phyloP scores from a whole-genome alignment of 2,888 invertebrate species.

The Dendrolimus pini region DNA sequence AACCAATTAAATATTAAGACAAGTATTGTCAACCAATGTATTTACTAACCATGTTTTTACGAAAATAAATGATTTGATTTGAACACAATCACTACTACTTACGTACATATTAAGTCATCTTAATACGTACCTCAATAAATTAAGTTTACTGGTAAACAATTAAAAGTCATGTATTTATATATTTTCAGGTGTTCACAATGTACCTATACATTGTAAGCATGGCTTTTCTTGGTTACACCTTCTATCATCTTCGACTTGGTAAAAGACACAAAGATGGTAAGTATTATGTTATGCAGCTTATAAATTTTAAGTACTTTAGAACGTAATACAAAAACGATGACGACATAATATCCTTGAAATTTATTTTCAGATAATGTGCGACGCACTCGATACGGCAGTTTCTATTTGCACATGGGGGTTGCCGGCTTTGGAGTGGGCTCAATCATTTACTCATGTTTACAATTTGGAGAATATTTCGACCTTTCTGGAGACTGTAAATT shows the following conservation, averaged over 20 bases:
- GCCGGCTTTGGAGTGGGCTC: conserved; percentile 82
- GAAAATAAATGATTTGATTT: too few relatives aligned
- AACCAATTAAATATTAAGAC: too few relatives aligned
- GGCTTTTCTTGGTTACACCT: conserved; percentile 82
- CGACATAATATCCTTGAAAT: too few relatives aligned
- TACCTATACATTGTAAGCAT: conserved; percentile 85
- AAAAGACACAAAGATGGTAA: conserved; percentile 53
- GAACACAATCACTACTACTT: too few relatives aligned
- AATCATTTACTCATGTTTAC: conserved; percentile 83
- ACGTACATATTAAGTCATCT: too few relatives aligned
- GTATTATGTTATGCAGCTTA: conserved; percentile 9
- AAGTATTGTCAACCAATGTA: too few relatives aligned
- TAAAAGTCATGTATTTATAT: too few relatives aligned
- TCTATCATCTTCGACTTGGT: conserved; percentile 73
- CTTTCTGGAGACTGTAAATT: conserved; percentile 78
- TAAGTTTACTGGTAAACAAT: too few relatives aligned
- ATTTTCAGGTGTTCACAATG: conserved; percentile 80
- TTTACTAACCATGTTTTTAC: too few relatives aligned
- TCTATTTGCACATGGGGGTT: conserved; percentile 79
- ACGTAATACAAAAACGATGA: too few relatives aligned
- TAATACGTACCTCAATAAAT: too few relatives aligned
- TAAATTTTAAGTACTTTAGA: too few relatives aligned
- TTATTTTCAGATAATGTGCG: conserved; percentile 37
- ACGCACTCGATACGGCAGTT: conserved; percentile 74
- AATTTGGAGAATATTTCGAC: conserved; percentile 83